Base-by-base conservation (phyloP, 2,113 vertebrate genomes). In the Poicephalus gulielmi region DNA sequence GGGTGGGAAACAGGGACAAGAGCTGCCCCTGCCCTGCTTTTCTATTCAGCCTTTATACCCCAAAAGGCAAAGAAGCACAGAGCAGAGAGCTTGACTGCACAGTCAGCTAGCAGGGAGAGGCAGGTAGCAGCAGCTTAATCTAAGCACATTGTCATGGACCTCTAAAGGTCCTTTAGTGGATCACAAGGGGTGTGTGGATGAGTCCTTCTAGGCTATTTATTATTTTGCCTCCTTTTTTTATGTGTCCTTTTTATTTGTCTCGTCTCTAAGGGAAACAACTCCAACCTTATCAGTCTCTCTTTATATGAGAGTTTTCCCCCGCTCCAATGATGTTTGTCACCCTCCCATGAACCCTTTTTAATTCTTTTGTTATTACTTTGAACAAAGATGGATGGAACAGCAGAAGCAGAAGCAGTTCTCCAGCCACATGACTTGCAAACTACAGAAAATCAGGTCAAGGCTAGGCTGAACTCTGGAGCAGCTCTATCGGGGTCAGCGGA, bases 361-460 rank as follows among this genome's bases (percentile, higher is more conserved):
- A 60, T 93, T 92, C 76, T 88, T 52, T 88, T 73, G 37, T 90
- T 93, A 86, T 88, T 86, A 47, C 68, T 84, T 94, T 90, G 76
- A 96, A 75, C 76, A 94, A 78, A 90, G 92, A 92, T 60, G 60
- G 60, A 88, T 79, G 52, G 59, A 90, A 87, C 5, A 88, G 92
- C 57, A 92, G 79, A 82, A 83, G 31, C 2, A 79, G 57, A 67
- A 92, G 57, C 33, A 84, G 43, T 49, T 91, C 79, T 86, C 31
- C 67, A 67, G 82, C 44, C 2, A 1, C 47, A 67, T 7, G 6
- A 49, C 50, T 91, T 66, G 55, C 0, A 0, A 82, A 83, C 66
- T 47, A 20, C 53, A 86, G 71, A 92, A 93, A 90, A 90, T 69
- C 83, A 84, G 55, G 71, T 93, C 94, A 96, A 96, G 94, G 83